Evolutionary conservation across 2,113 vertebrate species (phyloP), one percentile per base, ranked within the genome.

Genomic region (Nanorana parkeri): DNA sequence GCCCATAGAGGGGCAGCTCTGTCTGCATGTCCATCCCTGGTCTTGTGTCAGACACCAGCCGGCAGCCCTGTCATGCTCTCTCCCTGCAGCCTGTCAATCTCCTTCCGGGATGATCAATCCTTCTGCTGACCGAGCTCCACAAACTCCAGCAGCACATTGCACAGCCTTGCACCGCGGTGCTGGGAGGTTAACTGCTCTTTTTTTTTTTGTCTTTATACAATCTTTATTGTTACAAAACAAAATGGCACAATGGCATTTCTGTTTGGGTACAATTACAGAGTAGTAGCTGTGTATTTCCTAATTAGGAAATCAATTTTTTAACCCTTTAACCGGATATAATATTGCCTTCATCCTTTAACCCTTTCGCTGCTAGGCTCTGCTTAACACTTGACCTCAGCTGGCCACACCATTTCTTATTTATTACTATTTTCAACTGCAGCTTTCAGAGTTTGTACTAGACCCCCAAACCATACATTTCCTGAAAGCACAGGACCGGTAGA

Each of bases 1-100:
- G 87, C 77, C 96, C 96, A 54, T 90, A 83, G 0, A 90, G 63
- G 60, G 85, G 85, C 60, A 85, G 67, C 73, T 86, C 85, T 1
- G 83, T 47, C 65, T 81, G 86, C 71, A 85, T 74, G 69, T 83
- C 74, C 87, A 86, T 89, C 60, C 74, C 11, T 16, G 11, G 5
- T 2, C 8, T 11, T 1, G 10, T 28, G 65, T 26, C 15, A 63
- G 23, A 24, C 5, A 19, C 23, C 68, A 8, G 28, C 41, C 32
- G 15, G 74, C 10, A 72, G 56, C 47, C n/a, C 24, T 8, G 47
- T 63, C 69, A 75, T 47, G 6, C 55, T 58, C 19, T 5, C 19
- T n/a, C 19, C 17, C 23, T 5, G 23, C n/a, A n/a, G n/a, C 36
- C 20, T 28, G 68, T 21, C 68, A 71, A 17, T 29, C 36, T 60